phyloP scores from a whole-genome alignment of 2,113 vertebrate genomes.

The Paradoxurus hermaphroditus region DNA sequence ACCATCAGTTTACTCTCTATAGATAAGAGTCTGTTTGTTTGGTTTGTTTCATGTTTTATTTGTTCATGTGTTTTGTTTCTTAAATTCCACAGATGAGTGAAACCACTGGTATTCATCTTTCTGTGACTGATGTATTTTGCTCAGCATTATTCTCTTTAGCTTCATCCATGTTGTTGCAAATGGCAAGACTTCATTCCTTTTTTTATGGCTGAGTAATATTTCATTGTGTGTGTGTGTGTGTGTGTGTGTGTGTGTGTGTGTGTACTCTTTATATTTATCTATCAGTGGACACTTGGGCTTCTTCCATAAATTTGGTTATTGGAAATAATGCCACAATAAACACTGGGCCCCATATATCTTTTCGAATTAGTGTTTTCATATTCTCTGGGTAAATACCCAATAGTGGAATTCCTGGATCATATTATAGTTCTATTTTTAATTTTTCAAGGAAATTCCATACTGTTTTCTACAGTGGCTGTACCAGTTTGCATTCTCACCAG shows the following conservation, averaged over 20 bases:
- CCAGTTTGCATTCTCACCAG: background rate
- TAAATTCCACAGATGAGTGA: background rate
- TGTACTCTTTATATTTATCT: background rate
- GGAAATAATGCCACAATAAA: background rate
- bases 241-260: background rate
- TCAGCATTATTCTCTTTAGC: background rate
- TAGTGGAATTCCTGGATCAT: background rate
- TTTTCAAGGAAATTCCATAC: background rate
- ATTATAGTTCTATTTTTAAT: background rate
- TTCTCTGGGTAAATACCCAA: background rate
- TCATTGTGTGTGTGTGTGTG: background rate
- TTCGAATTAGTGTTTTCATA: background rate
- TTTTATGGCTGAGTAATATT: background rate
- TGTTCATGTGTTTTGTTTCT: background rate
- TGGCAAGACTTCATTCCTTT: background rate
- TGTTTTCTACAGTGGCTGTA: background rate
- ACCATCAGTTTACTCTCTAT: background rate
- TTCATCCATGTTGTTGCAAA: background rate
- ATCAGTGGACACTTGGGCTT: background rate
- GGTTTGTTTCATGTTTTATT: background rate
- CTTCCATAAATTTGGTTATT: background rate
- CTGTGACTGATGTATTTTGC: background rate
- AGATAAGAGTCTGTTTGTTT: background rate
- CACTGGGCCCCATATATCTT: background rate
- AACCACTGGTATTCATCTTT: background rate